A percentile compares a stretch with the other conserved stretches of the same genome.
These are phyloP conservation scores for Lophotis ruficrista DNA, from an alignment of 2,113 vertebrate species.

Conservation along the genomic window DNA sequence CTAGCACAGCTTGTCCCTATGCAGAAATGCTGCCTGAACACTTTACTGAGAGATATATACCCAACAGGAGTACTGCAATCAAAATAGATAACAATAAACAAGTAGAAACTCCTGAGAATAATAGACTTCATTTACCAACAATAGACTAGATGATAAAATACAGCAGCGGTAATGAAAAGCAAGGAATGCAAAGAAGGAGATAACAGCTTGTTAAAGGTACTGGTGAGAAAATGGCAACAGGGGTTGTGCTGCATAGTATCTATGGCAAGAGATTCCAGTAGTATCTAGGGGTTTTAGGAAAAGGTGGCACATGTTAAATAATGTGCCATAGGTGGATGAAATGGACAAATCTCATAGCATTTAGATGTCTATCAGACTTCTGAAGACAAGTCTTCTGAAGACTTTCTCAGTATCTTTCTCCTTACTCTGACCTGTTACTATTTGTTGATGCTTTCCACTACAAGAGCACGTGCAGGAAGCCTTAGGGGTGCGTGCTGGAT, in stretches of 20 bases:
- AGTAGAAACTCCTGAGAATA: neutral
- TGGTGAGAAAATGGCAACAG: neutral
- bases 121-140: neutral
- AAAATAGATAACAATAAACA: constrained; percentile 13
- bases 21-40: constrained; percentile 30
- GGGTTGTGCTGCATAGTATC: neutral
- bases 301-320: neutral
- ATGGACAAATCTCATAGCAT: neutral
- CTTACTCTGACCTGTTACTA: neutral
- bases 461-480: neutral
- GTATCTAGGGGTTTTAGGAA: neutral
- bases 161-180: neutral
- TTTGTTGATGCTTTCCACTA: neutral
- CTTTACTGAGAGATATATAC: constrained; percentile 27
- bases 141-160: neutral
- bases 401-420: neutral
- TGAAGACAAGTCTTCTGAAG: neutral
- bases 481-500: rapidly evolving
- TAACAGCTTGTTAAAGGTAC: neutral
- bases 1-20: neutral
- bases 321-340: neutral
- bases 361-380: neutral
- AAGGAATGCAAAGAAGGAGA: neutral
- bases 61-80: neutral
- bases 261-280: neutral